Conservation (phyloP, 2,113 vertebrate genomes). For the Martes martes region DNA sequence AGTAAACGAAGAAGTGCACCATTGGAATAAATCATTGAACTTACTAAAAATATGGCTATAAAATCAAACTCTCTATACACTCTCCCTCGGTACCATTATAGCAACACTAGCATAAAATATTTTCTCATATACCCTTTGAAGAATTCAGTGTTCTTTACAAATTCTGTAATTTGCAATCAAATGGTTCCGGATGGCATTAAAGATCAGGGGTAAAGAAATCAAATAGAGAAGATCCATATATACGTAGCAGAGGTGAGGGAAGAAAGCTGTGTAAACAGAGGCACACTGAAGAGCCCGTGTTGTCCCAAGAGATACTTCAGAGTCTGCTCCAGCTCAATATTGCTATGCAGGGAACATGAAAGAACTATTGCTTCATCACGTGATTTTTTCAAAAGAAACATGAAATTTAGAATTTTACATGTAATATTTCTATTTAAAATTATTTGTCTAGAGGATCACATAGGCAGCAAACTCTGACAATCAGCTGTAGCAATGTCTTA, state of each 20-base stretch:
- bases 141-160: not conserved
- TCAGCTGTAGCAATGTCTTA: not conserved
- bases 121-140: not conserved
- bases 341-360: not conserved
- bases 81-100: not conserved
- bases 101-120: not conserved
- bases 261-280: not conserved
- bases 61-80: not conserved
- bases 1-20: not conserved
- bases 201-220: not conserved
- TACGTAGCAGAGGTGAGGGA: not conserved
- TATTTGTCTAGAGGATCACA: not conserved
- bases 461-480: not conserved
- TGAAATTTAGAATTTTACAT: not conserved
- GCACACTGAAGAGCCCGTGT: rapidly evolving
- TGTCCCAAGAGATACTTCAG: not conserved
- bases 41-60: not conserved
- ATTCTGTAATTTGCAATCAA: not conserved
- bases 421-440: not conserved
- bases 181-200: not conserved
- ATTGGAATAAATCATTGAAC: not conserved
- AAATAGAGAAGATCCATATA: not conserved
- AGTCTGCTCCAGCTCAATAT: not conserved
- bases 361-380: not conserved
- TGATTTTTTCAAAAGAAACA: not conserved